These are phyloP conservation scores for Pardalotus punctatus DNA, from an alignment of 2,113 vertebrate genomes.

Conservation along the genomic window DNA sequence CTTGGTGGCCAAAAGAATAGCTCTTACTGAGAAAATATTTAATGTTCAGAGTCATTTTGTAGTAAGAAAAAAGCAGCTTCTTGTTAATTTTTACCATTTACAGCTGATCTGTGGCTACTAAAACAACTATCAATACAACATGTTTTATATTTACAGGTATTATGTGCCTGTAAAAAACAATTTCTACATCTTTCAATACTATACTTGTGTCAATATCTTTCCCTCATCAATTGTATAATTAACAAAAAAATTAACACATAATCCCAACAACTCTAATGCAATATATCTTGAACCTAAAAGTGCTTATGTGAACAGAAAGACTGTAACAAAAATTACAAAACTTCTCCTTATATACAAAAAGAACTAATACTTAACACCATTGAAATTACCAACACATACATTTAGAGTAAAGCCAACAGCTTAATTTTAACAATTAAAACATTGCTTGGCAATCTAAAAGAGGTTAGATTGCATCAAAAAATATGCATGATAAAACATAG, in stretches of 20 bases:
- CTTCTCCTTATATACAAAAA: not conserved
- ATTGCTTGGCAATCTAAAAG: not conserved
- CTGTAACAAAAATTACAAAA: not conserved
- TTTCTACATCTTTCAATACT: not conserved
- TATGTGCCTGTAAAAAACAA: not conserved
- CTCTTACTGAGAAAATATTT: constrained; percentile 40
- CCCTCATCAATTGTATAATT: not conserved
- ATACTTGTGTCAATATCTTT: not conserved
- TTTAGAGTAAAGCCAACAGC: not conserved
- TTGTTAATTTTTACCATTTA: constrained; percentile 73
- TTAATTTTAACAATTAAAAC: not conserved
- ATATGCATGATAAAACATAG: fast-evolving
- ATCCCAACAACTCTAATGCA: not conserved
- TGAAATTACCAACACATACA: not conserved
- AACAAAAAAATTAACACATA: not conserved
- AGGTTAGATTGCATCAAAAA: not conserved
- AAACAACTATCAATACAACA: not conserved
- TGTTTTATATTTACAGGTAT: constrained; percentile 24
- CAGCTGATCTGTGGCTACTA: constrained; percentile 42
- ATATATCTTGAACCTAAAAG: not conserved
- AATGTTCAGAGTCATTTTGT: constrained; percentile 55
- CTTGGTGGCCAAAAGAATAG: constrained; percentile 20
- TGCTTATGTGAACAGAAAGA: not conserved
- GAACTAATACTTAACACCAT: not conserved
- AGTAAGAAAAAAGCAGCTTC: constrained; percentile 27